Evolutionary conservation across 1,140 invertebrate species (phyloP), one percentile per base, ranked within the genome.

Genomic region (Dufourea novaeangliae): DNA sequence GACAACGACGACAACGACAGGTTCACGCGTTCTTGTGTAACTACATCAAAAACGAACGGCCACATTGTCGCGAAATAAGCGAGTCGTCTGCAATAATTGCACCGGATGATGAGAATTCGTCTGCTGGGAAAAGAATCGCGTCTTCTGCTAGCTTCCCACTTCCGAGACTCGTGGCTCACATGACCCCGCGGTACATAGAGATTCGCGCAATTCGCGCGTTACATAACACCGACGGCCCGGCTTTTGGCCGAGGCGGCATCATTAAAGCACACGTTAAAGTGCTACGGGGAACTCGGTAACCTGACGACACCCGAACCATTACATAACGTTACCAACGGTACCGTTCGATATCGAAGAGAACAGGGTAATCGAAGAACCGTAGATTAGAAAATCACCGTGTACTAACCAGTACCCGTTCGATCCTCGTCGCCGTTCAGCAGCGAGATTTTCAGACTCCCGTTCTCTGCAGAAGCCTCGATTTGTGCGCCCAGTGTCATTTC

Each of bases 111-210:
- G 22, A 50, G 83, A 68, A 69, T 81, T 79, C 76, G 62, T 81
- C 72, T 79, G 68, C 80, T 87, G 80, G 59, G 62, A n/a, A 25
- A n/a, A 46, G 57, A 61, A 39, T 20, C 22, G 50, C n/a, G 84
- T 94, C 89, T 93, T 94, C 88, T 94, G 94, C 70, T 94, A 93
- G 52, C 88, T 89, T 20, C 61, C 52, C 39, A 37, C 37, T 37
- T 27, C 20, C 29, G 84, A 25, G 93, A 46, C 56, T 74, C 39
- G 75, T 66, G 57, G 77, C 81, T 85, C 83, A 68, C 79, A 87
- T 86, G 85, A 84, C 85, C 78, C 82, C 61, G 27, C 56, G 50
- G 27, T 70, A 61, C 66, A 71, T 29, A 83, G 72, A 82, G 75
- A 81, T 82, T 86, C 78, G 80, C 78, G 82, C 82, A 83, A 86